Conservation (phyloP, 2,797 vertebrate genomes). For the Cichlasoma orientale region DNA sequence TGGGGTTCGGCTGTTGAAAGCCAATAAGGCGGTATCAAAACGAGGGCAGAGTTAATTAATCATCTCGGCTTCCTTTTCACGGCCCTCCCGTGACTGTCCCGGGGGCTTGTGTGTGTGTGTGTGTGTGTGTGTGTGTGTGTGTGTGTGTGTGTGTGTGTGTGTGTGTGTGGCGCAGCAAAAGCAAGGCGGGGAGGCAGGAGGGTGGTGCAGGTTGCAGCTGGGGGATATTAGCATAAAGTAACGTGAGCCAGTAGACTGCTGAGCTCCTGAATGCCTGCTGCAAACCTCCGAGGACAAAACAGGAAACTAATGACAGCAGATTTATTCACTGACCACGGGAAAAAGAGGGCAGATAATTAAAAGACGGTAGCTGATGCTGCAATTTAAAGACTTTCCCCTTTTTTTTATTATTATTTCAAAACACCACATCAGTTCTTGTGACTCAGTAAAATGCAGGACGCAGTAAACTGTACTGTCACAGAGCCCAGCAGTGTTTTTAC, state of each 20-base stretch:
- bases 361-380: slow-evolving; percentile 6
- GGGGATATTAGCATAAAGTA: slow-evolving; percentile 76
- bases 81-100: slow-evolving; percentile 69
- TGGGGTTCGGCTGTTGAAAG: slow-evolving; percentile 65
- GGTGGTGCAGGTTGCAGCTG: slow-evolving; percentile 76
- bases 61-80: slow-evolving; percentile 75
- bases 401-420: slow-evolving; percentile 3
- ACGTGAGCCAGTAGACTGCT: slow-evolving; percentile 70
- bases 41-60: slow-evolving; percentile 81
- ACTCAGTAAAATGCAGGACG: neutral
- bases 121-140: neutral
- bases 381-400: neutral
- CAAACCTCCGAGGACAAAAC: slow-evolving; percentile 47
- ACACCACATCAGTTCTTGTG: neutral
- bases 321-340: slow-evolving; percentile 38
- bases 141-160: slow-evolving; percentile 6
- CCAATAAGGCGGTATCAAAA: slow-evolving; percentile 77
- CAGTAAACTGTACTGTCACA: neutral
- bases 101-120: slow-evolving; percentile 54
- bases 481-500: neutral
- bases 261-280: slow-evolving; percentile 45
- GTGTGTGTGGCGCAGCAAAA: slow-evolving; percentile 16
- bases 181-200: slow-evolving; percentile 43
- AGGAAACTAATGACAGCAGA: slow-evolving; percentile 56
- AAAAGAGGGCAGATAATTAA: neutral